A percentile compares a stretch with the other conserved stretches of the same genome.
These are phyloP conservation scores for Acrobasis consociella DNA, from an alignment of 2,888 invertebrate genomes.

Conservation along the genomic window DNA sequence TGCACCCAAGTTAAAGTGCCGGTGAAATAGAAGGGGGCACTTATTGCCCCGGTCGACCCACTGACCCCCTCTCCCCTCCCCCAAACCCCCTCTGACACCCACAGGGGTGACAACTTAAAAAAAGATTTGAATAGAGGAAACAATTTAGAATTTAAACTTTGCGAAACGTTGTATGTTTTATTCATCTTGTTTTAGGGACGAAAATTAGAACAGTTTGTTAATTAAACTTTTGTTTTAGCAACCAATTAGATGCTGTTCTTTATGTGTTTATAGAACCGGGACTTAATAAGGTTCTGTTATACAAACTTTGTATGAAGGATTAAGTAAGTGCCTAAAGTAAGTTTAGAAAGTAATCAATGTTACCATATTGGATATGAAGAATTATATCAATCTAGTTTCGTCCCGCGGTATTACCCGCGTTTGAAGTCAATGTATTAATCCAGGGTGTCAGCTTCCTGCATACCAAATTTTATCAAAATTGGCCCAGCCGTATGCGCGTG, in stretches of 20 bases:
- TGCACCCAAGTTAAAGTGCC: slow-evolving; percentile 79
- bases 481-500: no score
- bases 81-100: slow-evolving; percentile 27
- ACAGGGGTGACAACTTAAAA: slow-evolving; percentile 44
- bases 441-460: no score
- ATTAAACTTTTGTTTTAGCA: slow-evolving; percentile 11
- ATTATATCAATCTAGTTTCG: no score
- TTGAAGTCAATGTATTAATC: no score
- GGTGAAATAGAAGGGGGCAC: slow-evolving; percentile 78
- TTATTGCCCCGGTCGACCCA: slow-evolving; percentile 63
- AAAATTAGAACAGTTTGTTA: slow-evolving; percentile 22
- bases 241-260: neutral
- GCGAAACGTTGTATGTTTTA: slow-evolving; percentile 23
- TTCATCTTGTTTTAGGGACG: slow-evolving; percentile 17
- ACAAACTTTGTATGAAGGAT: no score
- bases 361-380: no score
- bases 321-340: no score
- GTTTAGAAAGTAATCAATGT: no score
- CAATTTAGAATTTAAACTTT: slow-evolving; percentile 30
- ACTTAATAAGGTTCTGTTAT: neutral
- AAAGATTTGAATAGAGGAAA: slow-evolving; percentile 30
- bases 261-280: neutral
- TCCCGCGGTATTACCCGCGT: no score
- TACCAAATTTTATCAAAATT: no score
- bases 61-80: slow-evolving; percentile 30